Base-by-base conservation (phyloP, 2,888 invertebrate species). In the Stenichneumon culpator region DNA sequence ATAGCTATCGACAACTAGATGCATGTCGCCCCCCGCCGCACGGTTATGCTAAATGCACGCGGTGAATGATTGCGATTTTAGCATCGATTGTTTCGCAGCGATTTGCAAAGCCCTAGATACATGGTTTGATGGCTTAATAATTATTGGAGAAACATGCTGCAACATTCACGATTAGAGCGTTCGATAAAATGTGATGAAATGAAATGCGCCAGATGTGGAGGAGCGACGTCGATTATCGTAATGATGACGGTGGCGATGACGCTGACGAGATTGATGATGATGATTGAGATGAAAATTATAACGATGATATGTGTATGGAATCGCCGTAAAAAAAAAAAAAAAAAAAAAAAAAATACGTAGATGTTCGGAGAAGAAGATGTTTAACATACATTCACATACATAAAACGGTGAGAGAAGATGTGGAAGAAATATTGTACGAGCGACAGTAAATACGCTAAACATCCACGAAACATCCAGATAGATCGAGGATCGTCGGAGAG, bases 121-220 rank as follows among this genome's bases (percentile, higher is more conserved):
- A 63, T 16, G 63, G 16, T 25, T 63, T 7, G 16, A 54, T 22
- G 44, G 44, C 4, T 47, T 47, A 47, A 16, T 47, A 47, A 54
- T 68, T 69, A 75, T 57, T 67, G 25, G 52, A 47, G 16, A 32
- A 72, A 68, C 79, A 83, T 83, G 79, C 83, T 79, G 36, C 39
- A 44, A 44, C 44, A 67, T 75, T 85, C 47, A 69, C 63, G 11
- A 44, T 39, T 72, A 25, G 36, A 79, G 75, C 82, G 11, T 79
- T 50, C 9, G 28, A 28, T 52, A 69, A 77, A 65, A 65, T 67
- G 74, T 63, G 70, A 79, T 50, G 39, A 67, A 70, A 63, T 80
- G 63, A 73, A 70, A 68, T 28, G 72, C 16, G 47, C 22, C 44
- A 67, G 72, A 72, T 57, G 14, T 54, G 44, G 3, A 69, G 72